phyloP scores from a whole-genome alignment of 2,888 invertebrate genomes.

The Scaptomyza caliginosa region DNA sequence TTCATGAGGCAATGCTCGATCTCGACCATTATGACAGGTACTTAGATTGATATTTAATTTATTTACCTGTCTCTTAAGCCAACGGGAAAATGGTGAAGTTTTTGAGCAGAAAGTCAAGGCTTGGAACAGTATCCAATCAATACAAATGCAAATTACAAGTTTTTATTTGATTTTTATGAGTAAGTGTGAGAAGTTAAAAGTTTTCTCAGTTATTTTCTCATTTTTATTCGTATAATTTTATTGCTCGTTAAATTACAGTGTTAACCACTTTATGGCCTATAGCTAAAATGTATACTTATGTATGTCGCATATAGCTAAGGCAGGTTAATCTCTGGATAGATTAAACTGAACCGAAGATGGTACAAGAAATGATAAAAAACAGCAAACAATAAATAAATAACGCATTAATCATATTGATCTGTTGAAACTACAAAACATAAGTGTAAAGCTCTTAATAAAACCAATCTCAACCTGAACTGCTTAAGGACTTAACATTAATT shows the following conservation, averaged over 20 bases:
- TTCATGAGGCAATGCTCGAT: neutral
- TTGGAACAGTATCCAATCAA: constrained; percentile 6
- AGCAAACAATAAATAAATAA: neutral
- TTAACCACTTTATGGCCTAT: constrained; percentile 2
- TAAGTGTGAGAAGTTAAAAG: constrained; percentile 1
- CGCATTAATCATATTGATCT: neutral
- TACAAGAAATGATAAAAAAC: neutral
- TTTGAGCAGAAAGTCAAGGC: neutral
- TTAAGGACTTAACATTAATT: constrained; percentile 34
- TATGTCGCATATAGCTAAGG: too few species aligned
- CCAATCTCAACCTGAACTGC: neutral
- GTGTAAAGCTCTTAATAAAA: neutral
- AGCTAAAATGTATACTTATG: neutral
- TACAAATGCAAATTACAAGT: constrained; percentile 9
- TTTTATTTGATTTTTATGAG: constrained; percentile 31
- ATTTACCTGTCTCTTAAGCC: neutral
- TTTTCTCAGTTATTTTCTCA: neutral
- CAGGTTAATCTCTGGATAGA: too few species aligned
- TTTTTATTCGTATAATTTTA: constrained; percentile 10
- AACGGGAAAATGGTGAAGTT: neutral
- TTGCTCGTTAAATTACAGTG: constrained; percentile 10
- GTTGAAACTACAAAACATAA: neutral
- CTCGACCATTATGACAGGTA: neutral
- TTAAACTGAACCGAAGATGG: neutral
- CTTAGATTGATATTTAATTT: neutral